These are phyloP conservation scores for Opisthocomus hoazin DNA, from an alignment of 2,113 vertebrate genomes.

Conservation along the genomic window DNA sequence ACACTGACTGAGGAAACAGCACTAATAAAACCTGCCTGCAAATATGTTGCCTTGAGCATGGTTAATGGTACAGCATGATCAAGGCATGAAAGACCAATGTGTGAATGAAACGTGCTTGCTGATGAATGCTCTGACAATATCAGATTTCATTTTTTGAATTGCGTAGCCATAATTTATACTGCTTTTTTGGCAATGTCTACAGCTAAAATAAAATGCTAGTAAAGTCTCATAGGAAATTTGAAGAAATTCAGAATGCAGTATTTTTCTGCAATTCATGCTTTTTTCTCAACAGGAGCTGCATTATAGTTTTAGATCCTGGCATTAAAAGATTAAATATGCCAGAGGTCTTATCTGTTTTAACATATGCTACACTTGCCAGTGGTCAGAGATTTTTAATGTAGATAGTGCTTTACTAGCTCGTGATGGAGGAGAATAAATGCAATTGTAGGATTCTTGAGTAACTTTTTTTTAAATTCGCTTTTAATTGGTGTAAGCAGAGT, in stretches of 20 bases:
- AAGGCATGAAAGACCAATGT: not conserved
- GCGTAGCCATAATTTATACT: not conserved
- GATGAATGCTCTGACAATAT: not conserved
- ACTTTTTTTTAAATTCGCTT: not conserved
- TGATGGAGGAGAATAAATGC: not conserved
- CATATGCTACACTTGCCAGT: not conserved
- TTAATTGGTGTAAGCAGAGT: not conserved
- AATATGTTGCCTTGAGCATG: not conserved
- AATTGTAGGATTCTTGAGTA: not conserved
- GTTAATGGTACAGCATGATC: not conserved
- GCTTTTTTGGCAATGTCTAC: not conserved
- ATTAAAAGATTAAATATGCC: not conserved
- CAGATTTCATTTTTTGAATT: not conserved
- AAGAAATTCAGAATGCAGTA: not conserved
- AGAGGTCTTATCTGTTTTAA: not conserved
- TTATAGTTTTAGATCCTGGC: not conserved
- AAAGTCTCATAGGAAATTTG: not conserved
- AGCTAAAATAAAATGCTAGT: not conserved
- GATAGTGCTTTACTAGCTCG: not conserved
- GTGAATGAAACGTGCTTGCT: not conserved
- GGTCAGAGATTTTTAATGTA: not conserved
- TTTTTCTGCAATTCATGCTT: not conserved
- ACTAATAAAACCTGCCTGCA: not conserved
- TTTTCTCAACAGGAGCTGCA: not conserved
- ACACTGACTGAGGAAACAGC: not conserved